Conservation (phyloP, 1,140 invertebrate species). For the Tigriopus japonicus region DNA sequence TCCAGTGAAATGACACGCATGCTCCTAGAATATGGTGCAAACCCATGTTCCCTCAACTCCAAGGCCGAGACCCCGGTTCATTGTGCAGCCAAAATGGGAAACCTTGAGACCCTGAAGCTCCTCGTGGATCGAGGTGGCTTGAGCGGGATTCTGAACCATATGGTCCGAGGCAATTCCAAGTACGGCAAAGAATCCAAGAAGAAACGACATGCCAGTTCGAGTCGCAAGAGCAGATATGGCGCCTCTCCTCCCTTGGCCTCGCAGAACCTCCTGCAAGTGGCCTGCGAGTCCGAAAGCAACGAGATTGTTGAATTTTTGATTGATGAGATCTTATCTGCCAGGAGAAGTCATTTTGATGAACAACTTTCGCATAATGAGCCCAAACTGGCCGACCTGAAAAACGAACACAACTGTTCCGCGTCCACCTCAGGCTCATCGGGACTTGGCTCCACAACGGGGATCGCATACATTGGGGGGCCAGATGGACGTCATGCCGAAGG, state of each 20-base stretch:
- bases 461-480: no score
- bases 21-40: no score
- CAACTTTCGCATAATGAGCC: neutral
- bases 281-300: neutral
- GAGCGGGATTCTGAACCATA: neutral
- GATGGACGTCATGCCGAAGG: neutral
- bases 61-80: neutral
- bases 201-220: neutral
- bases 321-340: neutral
- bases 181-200: no score
- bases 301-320: neutral
- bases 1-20: no score
- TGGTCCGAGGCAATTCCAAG: neutral
- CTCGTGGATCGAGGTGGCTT: neutral
- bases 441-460: no score
- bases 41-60: neutral
- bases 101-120: neutral
- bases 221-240: neutral
- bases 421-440: neutral
- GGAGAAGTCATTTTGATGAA: neutral
- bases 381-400: neutral
- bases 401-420: neutral
- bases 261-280: neutral
- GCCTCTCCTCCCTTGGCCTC: neutral
- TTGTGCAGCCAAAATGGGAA: neutral